Evolutionary conservation across 1,140 invertebrate species (phyloP), one percentile per base, ranked within the genome.

Genomic region (Heliothis subflexa): DNA sequence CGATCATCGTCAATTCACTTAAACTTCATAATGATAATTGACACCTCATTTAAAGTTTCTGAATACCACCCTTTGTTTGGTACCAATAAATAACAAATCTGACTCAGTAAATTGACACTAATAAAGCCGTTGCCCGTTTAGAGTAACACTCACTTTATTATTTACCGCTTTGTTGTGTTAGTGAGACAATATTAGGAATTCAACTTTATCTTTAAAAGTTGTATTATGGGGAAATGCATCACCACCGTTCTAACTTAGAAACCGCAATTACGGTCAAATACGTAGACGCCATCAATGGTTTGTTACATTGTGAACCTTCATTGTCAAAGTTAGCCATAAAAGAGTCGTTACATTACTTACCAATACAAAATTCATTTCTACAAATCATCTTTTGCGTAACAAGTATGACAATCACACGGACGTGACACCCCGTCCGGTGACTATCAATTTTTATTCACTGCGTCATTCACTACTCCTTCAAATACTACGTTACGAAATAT

Each of bases 41-140:
- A 25, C 47, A 25, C n/a, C 16, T 50, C 47, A 70, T n/a, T 13
- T 18, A 54, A n/a, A 40, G 11, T 49, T 52, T 21, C 13, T 54
- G 14, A 16, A 55, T 50, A 40, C 25, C 11, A 52, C 47, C 49
- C 68, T 71, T 74, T 74, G 54, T 59, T 47, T 61, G 18, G 47
- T 50, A n/a, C 28, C 21, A n/a, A 70, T 70, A 78, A 50, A 70
- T 50, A 62, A 57, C 57, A 70, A 79, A 75, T 75, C 62, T 75
- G 71, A 75, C 70, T 40, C 40, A 45, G 40, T 59, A 70, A 79
- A 75, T 75, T 71, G 61, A 76, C 40, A 66, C 74, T 55, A 66
- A 76, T 76, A 57, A 62, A 74, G 40, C 18, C 21, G 12, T 55
- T 13, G 16, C 40, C n/a, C 40, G 40, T 74, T 74, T 49, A 57